These are phyloP conservation scores for Rhipidura dahli DNA, from an alignment of 2,113 vertebrate species.

Conservation along the genomic window DNA sequence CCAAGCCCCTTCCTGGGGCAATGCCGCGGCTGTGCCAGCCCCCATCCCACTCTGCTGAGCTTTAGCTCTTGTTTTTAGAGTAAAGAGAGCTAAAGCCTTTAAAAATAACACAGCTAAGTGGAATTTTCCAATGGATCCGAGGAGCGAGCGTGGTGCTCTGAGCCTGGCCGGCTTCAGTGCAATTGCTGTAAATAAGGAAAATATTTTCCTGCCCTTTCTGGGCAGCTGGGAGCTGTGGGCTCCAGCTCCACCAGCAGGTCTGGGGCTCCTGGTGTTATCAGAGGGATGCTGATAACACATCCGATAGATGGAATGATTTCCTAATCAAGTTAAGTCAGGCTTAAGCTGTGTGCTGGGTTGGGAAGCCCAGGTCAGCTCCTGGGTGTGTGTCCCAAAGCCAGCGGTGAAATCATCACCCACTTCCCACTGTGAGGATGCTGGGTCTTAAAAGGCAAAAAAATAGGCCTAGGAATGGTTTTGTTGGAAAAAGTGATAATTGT, in stretches of 20 bases:
- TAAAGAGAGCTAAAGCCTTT: not conserved
- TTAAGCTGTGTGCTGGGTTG: not conserved
- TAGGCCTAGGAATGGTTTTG: not conserved
- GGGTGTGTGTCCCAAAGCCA: not conserved
- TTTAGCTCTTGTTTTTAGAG: slow-evolving; percentile 7
- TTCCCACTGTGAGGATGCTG: not conserved
- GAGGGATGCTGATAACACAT: not conserved
- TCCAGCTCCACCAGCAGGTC: not conserved
- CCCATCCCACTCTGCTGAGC: not conserved
- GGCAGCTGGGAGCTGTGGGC: not conserved
- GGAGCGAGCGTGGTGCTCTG: rapidly evolving
- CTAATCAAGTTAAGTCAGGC: not conserved
- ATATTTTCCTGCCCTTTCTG: not conserved
- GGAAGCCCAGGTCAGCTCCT: not conserved
- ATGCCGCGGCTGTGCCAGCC: not conserved
- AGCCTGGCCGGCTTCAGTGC: rapidly evolving
- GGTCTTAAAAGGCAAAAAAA: not conserved
- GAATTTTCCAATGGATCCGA: slow-evolving; percentile 35
- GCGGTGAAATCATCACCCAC: rapidly evolving
- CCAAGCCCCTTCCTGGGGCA: not conserved
- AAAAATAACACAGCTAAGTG: not conserved
- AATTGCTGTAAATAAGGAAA: not conserved
- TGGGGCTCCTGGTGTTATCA: not conserved
- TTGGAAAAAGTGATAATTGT: not conserved
- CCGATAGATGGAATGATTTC: not conserved